Evolutionary conservation across 2,888 invertebrate species (phyloP).

Genomic region (Theretra japonica): DNA sequence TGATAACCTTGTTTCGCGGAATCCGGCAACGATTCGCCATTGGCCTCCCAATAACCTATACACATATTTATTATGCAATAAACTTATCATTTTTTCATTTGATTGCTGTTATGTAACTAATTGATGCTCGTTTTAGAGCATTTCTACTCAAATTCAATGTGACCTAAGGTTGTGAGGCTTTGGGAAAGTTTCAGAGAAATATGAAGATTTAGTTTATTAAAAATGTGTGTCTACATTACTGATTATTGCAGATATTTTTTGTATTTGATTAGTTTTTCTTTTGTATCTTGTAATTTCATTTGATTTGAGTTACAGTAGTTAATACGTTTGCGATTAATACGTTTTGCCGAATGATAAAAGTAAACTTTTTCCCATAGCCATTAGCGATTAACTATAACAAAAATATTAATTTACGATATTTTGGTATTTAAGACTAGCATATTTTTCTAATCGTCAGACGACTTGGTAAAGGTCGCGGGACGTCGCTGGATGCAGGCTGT

Average conservation of each 20-base stretch:
- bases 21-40: conserved; percentile 24
- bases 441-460: no score
- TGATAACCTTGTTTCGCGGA: conserved; percentile 38
- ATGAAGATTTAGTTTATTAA: not conserved
- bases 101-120: not conserved
- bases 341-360: no score
- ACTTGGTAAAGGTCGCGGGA: no score
- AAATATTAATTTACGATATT: no score
- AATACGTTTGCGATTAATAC: no score
- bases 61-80: conserved; percentile 2
- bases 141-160: not conserved
- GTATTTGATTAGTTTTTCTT: not conserved
- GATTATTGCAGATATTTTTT: not conserved
- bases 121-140: not conserved
- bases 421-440: no score
- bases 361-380: no score
- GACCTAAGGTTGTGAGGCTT: not conserved
- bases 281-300: no score
- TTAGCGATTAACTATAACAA: no score
- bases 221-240: no score
- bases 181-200: not conserved
- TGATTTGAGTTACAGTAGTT: no score
- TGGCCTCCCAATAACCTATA: not conserved
- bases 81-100: conserved; percentile 5
- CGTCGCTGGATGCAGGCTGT: no score